Base-by-base conservation (phyloP, 2,113 vertebrate species). In the Anthoscopus minutus region DNA sequence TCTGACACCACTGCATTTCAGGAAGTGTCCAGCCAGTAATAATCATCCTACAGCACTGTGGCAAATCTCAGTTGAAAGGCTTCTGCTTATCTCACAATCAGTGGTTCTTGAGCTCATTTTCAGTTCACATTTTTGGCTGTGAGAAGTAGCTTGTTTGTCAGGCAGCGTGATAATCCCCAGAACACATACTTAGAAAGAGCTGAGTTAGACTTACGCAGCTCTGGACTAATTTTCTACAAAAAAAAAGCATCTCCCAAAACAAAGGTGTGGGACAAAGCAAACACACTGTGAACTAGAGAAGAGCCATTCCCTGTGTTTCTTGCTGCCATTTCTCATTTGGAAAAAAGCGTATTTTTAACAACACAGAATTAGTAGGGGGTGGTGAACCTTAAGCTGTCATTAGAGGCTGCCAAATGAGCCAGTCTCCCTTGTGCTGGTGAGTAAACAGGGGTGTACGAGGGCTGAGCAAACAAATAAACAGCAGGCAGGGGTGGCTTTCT, bases 271-370 rank as follows among this genome's bases (percentile, higher is more conserved):
- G 92, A 91, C 67, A 94, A 48, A 81, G 70, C 70, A 96, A 89
- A 93, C 92, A 90, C 4, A 15, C 61, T 37, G 57, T 71, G 62
- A 84, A 87, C 90, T 77, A 62, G 48, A 45, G 31, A 81, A 96
- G 60, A 96, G 74, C 19, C 69, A 88, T 73, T 77, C 82, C 53
- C 90, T 72, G 61, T 56, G n/a, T 51, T 79, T 57, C n/a, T 70
- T 88, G 89, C 91, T 92, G 88, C 81, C 42, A 22, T 44, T 87
- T 70, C 50, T 87, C 81, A 45, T 93, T 92, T 96, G 33, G 87
- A 65, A 96, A 76, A 85, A 81, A 33, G 56, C 91, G 4, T 98
- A 97, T 98, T 98, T 98, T 98, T 97, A 98, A 95, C 96, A 96
- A 65, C 85, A 91, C 95, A 94, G 91, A 98, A 95, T 98, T 97